Conservation (phyloP, 92 coral and sea anemone genomes). For the Virgularia gustaviana region DNA sequence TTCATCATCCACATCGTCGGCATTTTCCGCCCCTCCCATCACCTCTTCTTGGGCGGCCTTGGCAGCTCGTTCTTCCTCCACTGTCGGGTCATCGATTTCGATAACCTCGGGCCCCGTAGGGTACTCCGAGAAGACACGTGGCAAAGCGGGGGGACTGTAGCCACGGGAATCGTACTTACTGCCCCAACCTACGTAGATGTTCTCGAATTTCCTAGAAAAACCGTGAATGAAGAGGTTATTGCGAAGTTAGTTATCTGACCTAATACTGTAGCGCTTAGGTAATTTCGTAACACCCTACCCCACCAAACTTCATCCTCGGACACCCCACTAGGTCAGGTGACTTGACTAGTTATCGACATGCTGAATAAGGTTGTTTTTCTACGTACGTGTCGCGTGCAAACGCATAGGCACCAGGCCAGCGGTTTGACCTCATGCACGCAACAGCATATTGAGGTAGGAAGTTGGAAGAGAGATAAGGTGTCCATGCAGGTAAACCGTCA, state of each 20-base stretch:
- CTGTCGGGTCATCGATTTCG: constrained; percentile 97
- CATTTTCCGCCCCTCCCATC: constrained; percentile 87
- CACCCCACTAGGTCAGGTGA: no score
- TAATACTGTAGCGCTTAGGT: no score
- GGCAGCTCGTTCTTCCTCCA: constrained; percentile 88
- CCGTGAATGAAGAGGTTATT: no score
- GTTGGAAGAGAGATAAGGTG: constrained; percentile 84
- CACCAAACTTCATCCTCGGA: no score
- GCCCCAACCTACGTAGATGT: constrained; percentile 93
- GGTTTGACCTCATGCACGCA: constrained; percentile 88
- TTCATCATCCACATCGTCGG: constrained; percentile 96
- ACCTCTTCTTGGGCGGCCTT: constrained; percentile 90
- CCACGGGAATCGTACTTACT: constrained; percentile 83
- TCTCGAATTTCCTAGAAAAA: constrained; percentile 76
- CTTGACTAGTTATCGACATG: no score
- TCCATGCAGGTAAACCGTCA: constrained; percentile 95
- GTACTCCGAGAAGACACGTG: constrained; percentile 86
- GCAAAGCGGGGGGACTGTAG: constrained; percentile 96
- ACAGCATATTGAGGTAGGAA: constrained; percentile 83
- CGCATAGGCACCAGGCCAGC: constrained; percentile 99
- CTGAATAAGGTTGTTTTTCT: not conserved
- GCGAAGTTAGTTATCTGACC: no score
- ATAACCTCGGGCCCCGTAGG: constrained; percentile 81
- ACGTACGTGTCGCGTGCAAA: constrained; percentile 93
- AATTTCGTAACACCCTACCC: no score